Evolutionary conservation across 2,113 vertebrate genomes (phyloP).

Genomic region (Carassius auratus): DNA sequence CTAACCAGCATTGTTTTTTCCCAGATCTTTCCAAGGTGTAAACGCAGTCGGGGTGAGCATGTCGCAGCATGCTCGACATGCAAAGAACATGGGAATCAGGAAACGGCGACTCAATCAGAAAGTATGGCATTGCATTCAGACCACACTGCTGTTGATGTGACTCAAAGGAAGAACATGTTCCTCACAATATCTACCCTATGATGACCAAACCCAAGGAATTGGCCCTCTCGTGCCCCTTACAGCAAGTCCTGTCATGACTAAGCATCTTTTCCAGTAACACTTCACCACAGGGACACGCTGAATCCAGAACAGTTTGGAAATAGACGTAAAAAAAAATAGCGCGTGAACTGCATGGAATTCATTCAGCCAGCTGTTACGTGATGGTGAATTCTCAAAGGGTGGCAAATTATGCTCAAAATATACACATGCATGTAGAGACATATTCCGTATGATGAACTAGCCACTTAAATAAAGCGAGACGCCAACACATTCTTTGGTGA

Average conservation of each 20-base stretch:
- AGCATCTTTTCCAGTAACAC: conserved; percentile 23
- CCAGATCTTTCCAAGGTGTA: not conserved
- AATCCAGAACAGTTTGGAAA: conserved; percentile 18
- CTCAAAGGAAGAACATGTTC: conserved; percentile 19
- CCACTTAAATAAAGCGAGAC: not conserved
- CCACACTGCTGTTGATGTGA: conserved; percentile 24
- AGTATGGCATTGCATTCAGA: not conserved
- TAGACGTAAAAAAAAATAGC: not conserved
- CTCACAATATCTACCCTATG: not conserved
- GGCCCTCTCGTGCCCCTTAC: conserved; percentile 20
- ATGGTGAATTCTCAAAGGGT: conserved; percentile 3
- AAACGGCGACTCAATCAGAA: conserved; percentile 4
- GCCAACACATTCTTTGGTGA: not conserved
- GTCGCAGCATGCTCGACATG: conserved; percentile 37
- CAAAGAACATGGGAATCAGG: conserved; percentile 17
- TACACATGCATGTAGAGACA: conserved; percentile 15
- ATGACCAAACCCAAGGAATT: conserved; percentile 20
- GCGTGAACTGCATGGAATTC: not conserved
- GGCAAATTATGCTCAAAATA: conserved; percentile 18
- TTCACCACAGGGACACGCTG: conserved; percentile 4
- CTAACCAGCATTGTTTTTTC: conserved; percentile 11
- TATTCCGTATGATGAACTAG: not conserved
- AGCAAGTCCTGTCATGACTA: conserved; percentile 44
- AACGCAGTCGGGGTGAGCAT: conserved; percentile 16
- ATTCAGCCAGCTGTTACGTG: conserved; percentile 17